These are phyloP conservation scores for Pipra filicauda DNA, from an alignment of 2,113 vertebrate species.

Conservation along the genomic window DNA sequence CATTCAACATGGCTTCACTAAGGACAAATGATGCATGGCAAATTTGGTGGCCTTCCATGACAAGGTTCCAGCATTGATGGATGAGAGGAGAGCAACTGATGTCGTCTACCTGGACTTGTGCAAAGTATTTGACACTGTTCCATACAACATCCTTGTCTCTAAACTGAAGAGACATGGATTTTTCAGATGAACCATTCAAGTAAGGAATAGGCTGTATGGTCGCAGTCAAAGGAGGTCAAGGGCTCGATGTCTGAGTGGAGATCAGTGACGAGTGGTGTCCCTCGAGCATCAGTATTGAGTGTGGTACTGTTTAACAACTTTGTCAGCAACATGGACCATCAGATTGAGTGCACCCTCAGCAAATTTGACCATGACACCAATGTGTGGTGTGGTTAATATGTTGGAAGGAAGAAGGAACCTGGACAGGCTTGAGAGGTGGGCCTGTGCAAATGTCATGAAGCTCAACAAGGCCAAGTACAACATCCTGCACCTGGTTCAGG, in stretches of 20 bases:
- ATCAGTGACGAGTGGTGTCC: rapidly evolving
- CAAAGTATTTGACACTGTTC: background rate
- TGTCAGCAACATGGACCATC: background rate
- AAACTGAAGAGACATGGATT: background rate
- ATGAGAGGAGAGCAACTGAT: background rate
- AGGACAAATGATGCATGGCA: background rate
- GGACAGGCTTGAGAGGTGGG: background rate
- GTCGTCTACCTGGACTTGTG: background rate
- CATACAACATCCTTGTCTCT: background rate
- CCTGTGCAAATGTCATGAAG: rapidly evolving
- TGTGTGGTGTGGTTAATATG: too few relatives aligned
- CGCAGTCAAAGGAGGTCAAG: background rate
- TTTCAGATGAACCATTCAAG: background rate
- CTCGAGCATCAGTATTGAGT: background rate
- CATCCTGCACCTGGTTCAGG: background rate
- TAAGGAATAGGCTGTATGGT: background rate
- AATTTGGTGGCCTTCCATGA: background rate
- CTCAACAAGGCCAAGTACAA: background rate
- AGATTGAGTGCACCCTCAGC: background rate
- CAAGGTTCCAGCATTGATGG: background rate
- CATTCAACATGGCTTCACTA: background rate
- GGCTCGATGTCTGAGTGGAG: background rate
- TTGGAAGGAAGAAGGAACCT: background rate
- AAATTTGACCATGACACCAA: background rate
- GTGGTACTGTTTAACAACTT: background rate